phyloP scores from a whole-genome alignment of 2,797 vertebrate genomes.

The Leptatherina wallacei region DNA sequence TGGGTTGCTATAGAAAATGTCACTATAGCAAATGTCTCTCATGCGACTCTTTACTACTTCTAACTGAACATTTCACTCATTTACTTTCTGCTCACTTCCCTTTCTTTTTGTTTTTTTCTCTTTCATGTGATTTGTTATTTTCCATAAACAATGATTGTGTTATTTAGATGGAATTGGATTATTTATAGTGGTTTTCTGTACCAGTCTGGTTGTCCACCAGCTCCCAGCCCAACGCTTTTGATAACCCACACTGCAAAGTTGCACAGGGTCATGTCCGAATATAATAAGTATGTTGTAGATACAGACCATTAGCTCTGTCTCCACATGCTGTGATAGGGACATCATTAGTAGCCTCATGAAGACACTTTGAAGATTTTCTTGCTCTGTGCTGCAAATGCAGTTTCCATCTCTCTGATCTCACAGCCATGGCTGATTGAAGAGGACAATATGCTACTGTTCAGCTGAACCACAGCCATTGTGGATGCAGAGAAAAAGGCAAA shows the following conservation, averaged over 20 bases:
- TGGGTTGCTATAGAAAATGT: slow-evolving; percentile 61
- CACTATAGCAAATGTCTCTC: slow-evolving; percentile 31
- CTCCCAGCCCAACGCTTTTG: slow-evolving; percentile 31
- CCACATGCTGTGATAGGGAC: slow-evolving; percentile 47
- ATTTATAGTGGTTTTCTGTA: slow-evolving; percentile 27
- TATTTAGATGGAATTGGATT: slow-evolving; percentile 27
- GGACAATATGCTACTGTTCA: slow-evolving; percentile 66
- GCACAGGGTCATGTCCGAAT: slow-evolving; percentile 31
- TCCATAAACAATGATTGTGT: slow-evolving; percentile 25
- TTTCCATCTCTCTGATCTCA: slow-evolving; percentile 60
- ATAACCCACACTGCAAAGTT: slow-evolving; percentile 16
- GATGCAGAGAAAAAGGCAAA: slow-evolving; percentile 53
- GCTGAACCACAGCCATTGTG: slow-evolving; percentile 49
- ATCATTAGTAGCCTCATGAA: slow-evolving; percentile 60
- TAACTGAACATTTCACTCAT: slow-evolving; percentile 1
- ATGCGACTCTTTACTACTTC: slow-evolving; percentile 22
- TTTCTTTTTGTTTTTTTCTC: neutral
- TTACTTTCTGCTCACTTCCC: slow-evolving; percentile 19
- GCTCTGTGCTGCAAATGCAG: slow-evolving; percentile 45
- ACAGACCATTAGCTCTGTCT: slow-evolving; percentile 59
- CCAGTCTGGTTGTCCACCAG: slow-evolving; percentile 1
- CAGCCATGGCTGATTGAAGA: slow-evolving; percentile 53
- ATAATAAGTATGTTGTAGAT: slow-evolving; percentile 47
- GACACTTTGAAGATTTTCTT: slow-evolving; percentile 67
- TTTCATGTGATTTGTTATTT: slow-evolving; percentile 19